Percentiles rank a stretch among this genome's conserved stretches.
phyloP scores from a whole-genome alignment of 2,888 invertebrate genomes.

The Atherix ibis region DNA sequence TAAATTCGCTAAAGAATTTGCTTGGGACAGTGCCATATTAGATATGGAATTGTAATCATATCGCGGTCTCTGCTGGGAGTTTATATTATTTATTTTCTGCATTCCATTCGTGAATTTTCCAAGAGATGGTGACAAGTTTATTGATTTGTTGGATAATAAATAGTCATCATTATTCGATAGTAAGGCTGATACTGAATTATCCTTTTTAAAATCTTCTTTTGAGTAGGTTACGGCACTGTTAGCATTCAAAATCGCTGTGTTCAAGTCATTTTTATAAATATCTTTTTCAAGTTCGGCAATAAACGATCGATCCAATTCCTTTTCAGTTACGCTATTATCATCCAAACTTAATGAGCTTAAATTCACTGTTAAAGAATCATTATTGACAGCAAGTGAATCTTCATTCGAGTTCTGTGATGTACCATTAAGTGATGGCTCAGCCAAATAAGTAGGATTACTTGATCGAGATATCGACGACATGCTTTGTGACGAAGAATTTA shows the following conservation, averaged over 20 bases:
- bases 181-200: conserved; percentile 15
- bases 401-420: too few relatives aligned
- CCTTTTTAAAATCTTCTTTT: conserved; percentile 25
- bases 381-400: conserved; percentile 3
- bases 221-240: conserved; percentile 26
- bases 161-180: conserved; percentile 4
- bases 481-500: not conserved
- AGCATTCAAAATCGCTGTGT: conserved; percentile 26
- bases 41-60: conserved; percentile 1
- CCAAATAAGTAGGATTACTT: not conserved
- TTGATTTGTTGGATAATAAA: conserved; percentile 1
- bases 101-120: conserved; percentile 10
- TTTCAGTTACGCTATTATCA: conserved; percentile 19
- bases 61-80: not conserved
- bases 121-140: conserved; percentile 12
- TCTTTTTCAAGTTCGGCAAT: conserved; percentile 49
- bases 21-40: not conserved
- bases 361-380: conserved; percentile 21
- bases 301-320: conserved; percentile 41
- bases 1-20: not conserved
- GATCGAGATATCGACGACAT: not conserved
- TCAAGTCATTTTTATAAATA: conserved; percentile 26
- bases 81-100: conserved; percentile 17
- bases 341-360: conserved; percentile 23
- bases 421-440: conserved; percentile 2